Conservation (phyloP, 2,113 vertebrate species). For the Semnornis frantzii region DNA sequence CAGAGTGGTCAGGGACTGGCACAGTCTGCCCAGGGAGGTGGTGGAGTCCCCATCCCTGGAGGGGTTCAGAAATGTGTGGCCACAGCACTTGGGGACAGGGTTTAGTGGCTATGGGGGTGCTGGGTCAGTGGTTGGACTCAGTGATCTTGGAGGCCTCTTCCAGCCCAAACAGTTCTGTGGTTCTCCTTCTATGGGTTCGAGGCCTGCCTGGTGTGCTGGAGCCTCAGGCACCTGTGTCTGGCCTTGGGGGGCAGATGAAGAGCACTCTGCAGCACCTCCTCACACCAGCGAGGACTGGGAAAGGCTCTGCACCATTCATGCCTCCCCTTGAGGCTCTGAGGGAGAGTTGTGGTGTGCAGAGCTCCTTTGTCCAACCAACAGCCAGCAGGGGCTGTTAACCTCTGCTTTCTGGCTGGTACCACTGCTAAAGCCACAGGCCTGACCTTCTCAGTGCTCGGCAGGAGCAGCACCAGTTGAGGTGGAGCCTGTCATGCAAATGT, state of each 20-base stretch:
- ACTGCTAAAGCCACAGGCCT: background rate
- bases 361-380: background rate
- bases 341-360: background rate
- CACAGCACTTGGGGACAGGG: too few relatives aligned
- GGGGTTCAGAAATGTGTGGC: too few relatives aligned
- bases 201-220: background rate
- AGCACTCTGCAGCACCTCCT: background rate
- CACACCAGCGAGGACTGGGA: background rate
- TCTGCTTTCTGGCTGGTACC: background rate
- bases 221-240: background rate
- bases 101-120: too few relatives aligned
- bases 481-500: background rate
- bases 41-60: too few relatives aligned
- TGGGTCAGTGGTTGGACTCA: too few relatives aligned
- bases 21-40: too few relatives aligned
- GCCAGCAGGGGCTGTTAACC: background rate
- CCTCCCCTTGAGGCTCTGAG: background rate
- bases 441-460: background rate
- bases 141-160: too few relatives aligned
- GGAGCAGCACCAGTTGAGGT: background rate
- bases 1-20: too few relatives aligned
- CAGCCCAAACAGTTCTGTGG: too few relatives aligned
- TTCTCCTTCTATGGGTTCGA: background rate
- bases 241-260: background rate
- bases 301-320: background rate